Conservation (phyloP, 1,140 invertebrate genomes). For the Heliconius nattereri region DNA sequence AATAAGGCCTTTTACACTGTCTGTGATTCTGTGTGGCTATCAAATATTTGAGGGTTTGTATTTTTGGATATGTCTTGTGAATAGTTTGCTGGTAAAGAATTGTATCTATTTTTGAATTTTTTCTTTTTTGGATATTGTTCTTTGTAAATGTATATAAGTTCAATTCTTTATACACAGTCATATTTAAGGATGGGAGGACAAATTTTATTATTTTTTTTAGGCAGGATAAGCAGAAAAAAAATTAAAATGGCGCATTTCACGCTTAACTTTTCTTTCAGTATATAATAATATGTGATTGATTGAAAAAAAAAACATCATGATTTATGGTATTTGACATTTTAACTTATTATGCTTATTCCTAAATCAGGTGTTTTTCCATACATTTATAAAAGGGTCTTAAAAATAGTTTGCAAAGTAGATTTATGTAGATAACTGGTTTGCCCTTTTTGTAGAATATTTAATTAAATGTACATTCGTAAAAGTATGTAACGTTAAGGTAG, state of each 20-base stretch:
- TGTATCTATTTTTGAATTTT: slow-evolving; percentile 18
- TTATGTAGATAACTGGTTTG: not conserved
- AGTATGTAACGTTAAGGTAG: not conserved
- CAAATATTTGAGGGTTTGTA: slow-evolving; percentile 27
- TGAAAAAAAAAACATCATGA: too few relatives aligned
- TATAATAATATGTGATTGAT: too few relatives aligned
- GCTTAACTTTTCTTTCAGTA: too few relatives aligned
- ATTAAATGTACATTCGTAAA: not conserved
- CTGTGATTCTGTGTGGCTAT: slow-evolving; percentile 34
- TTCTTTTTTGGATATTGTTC: not conserved
- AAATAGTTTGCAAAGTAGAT: not conserved
- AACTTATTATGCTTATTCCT: not conserved
- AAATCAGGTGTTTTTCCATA: not conserved
- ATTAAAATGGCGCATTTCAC: too few relatives aligned
- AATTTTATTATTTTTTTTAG: too few relatives aligned
- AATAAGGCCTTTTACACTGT: slow-evolving; percentile 29
- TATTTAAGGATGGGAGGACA: not conserved
- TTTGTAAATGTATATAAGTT: not conserved
- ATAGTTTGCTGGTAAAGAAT: not conserved
- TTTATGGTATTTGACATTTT: not conserved
- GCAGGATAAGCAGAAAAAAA: too few relatives aligned
- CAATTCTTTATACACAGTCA: not conserved
- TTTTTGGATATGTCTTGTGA: slow-evolving; percentile 34
- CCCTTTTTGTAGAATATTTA: not conserved
- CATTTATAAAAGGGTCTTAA: not conserved